phyloP scores from a whole-genome alignment of 1,140 invertebrate species.

The Bombus huntii region DNA sequence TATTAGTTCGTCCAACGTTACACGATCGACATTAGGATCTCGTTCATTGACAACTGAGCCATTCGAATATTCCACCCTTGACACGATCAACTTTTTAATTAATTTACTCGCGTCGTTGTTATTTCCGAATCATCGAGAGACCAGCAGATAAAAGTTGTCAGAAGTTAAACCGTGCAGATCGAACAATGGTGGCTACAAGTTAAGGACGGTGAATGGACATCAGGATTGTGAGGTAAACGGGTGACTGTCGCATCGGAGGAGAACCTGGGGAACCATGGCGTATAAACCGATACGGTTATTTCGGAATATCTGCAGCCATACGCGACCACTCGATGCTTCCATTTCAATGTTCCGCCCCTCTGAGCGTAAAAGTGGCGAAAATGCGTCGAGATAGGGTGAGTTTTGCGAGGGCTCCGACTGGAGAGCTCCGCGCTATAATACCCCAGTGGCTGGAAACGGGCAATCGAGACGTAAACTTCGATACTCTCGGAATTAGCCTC shows the following conservation, averaged over 20 bases:
- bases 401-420: constrained; percentile 42
- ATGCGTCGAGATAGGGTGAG: constrained; percentile 61
- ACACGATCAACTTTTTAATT: not conserved
- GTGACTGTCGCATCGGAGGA: constrained; percentile 53
- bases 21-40: too few species aligned
- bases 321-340: constrained; percentile 75
- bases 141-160: not conserved
- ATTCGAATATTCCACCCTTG: too few species aligned
- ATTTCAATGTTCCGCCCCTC: constrained; percentile 79
- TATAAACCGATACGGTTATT: constrained; percentile 78
- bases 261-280: constrained; percentile 63
- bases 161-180: not conserved
- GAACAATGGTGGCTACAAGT: not conserved
- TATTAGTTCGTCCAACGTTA: too few species aligned
- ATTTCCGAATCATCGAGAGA: not conserved
- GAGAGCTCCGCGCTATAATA: constrained; percentile 28
- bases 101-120: not conserved
- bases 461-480: constrained; percentile 47
- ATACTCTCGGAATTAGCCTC: constrained; percentile 34
- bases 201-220: constrained; percentile 24
- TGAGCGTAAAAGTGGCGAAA: constrained; percentile 80
- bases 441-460: constrained; percentile 27
- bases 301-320: constrained; percentile 75
- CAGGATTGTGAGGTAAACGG: constrained; percentile 58
- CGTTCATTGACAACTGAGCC: too few species aligned